Percentiles rank a stretch among this genome's conserved stretches.
These are phyloP conservation scores for Cottus gobio DNA, from an alignment of 2,113 vertebrate genomes.

Conservation along the genomic window DNA sequence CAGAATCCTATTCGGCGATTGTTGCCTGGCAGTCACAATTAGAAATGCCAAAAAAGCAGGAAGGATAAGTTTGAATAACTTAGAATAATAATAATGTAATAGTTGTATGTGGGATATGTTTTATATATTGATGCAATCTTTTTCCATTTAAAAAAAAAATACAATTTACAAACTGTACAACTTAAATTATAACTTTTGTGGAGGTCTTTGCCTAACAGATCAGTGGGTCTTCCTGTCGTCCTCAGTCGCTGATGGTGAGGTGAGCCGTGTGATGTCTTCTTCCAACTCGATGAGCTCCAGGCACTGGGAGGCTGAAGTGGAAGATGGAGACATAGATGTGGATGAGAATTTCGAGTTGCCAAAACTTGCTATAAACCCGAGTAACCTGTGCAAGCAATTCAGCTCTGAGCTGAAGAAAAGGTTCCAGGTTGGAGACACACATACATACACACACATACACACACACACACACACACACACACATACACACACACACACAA, in stretches of 20 bases:
- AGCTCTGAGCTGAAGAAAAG: conserved; percentile 87
- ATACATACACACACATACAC: not conserved
- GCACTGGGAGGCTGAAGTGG: conserved; percentile 56
- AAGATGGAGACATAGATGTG: conserved; percentile 36
- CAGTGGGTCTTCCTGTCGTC: conserved; percentile 2
- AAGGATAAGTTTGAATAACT: not conserved
- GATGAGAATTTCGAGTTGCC: conserved; percentile 57
- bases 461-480: not conserved
- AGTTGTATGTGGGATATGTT: not conserved
- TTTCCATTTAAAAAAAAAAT: not conserved
- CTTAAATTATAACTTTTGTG: too few species aligned
- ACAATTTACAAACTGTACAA: not conserved
- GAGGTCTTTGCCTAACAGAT: not conserved
- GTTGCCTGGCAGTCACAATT: not conserved
- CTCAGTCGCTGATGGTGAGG: conserved; percentile 49
- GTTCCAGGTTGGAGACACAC: conserved; percentile 79
- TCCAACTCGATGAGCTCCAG: conserved; percentile 52
- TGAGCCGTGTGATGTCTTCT: conserved; percentile 46
- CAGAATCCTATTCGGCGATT: not conserved
- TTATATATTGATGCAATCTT: not conserved
- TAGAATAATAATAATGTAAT: not conserved
- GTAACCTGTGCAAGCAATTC: conserved; percentile 82
- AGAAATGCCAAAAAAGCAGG: not conserved
- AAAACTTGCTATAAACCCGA: conserved; percentile 35
- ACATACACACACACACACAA: not conserved